Percentiles rank a stretch among this genome's conserved stretches.
These are phyloP conservation scores for Tapera naevia DNA, from an alignment of 2,797 vertebrate genomes.

Conservation along the genomic window DNA sequence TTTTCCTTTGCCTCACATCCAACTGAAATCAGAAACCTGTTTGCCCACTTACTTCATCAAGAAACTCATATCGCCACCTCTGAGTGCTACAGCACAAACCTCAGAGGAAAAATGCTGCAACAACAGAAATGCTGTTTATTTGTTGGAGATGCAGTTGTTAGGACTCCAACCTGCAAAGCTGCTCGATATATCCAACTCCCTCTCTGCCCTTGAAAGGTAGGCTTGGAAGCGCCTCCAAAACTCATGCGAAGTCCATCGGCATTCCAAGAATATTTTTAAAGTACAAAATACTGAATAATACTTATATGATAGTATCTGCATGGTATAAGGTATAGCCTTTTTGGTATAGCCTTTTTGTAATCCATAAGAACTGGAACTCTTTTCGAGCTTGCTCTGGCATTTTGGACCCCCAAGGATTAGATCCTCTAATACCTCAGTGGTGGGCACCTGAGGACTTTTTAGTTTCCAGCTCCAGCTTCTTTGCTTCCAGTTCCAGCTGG, in stretches of 20 bases:
- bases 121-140: not conserved
- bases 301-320: not conserved
- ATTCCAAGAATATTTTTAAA: not conserved
- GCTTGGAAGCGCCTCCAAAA: not conserved
- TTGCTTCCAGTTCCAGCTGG: not conserved
- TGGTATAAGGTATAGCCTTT: not conserved
- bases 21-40: conserved; percentile 48
- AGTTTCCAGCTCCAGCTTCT: not conserved
- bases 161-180: not conserved
- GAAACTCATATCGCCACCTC: not conserved
- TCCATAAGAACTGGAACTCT: not conserved
- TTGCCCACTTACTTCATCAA: not conserved
- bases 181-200: not conserved
- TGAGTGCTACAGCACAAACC: not conserved
- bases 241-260: not conserved
- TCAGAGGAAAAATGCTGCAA: conserved; percentile 23
- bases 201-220: not conserved
- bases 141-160: not conserved
- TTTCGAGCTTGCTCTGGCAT: not conserved
- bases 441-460: not conserved
- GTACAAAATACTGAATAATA: not conserved
- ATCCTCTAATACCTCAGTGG: not conserved
- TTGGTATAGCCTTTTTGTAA: not conserved
- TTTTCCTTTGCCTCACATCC: not conserved
- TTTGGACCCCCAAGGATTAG: not conserved